Evolutionary conservation across 2,113 vertebrate species (phyloP).

Genomic region (Lophius piscatorius): DNA sequence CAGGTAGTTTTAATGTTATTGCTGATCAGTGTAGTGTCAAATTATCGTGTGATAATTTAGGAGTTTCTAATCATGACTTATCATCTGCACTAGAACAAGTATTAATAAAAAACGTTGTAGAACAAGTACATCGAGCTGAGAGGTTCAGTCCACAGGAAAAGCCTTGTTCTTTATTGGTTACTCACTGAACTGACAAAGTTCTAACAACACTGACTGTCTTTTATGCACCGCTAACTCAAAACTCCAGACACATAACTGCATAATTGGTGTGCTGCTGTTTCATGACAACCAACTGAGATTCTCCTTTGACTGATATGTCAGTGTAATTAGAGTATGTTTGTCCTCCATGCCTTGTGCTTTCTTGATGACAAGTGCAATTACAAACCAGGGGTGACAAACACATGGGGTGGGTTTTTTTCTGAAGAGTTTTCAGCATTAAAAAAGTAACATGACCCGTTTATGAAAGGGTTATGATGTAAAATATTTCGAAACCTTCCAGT

Average conservation of each 20-base stretch:
- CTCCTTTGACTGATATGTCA: constrained; percentile 66
- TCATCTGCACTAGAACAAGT: too few species aligned
- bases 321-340: constrained; percentile 55
- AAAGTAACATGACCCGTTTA: constrained; percentile 32
- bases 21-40: too few species aligned
- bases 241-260: constrained; percentile 30
- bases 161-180: too few species aligned
- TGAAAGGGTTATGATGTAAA: constrained; percentile 48
- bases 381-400: constrained; percentile 64
- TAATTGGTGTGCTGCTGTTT: constrained; percentile 64
- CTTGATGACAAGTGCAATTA: constrained; percentile 64
- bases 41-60: too few species aligned
- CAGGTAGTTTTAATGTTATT: too few species aligned
- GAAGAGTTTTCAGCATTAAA: constrained; percentile 42
- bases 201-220: background rate
- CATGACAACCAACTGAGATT: constrained; percentile 66
- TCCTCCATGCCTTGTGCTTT: constrained; percentile 56
- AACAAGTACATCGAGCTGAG: too few species aligned
- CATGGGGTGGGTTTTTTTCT: constrained; percentile 34
- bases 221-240: constrained; percentile 24
- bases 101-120: too few species aligned
- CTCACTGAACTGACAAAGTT: too few species aligned
- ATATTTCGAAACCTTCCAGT: constrained; percentile 32
- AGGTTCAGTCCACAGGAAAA: too few species aligned
- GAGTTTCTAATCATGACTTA: too few species aligned